Percentiles rank a stretch among this genome's conserved stretches.
These are phyloP conservation scores for Drosophila bocki DNA, from an alignment of 1,140 invertebrate species.

Conservation along the genomic window DNA sequence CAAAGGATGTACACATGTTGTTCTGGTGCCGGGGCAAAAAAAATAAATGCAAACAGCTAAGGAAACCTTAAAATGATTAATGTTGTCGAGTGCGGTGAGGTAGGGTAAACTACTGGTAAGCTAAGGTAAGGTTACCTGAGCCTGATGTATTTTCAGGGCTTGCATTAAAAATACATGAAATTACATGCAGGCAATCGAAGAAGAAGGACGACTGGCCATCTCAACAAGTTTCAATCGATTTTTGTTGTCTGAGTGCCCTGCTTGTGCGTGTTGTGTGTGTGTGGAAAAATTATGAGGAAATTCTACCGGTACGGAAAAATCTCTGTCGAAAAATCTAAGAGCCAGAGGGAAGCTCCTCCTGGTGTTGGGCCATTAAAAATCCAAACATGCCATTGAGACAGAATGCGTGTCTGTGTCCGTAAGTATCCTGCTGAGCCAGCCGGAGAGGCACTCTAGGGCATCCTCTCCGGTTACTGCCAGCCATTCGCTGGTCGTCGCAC, in stretches of 20 bases:
- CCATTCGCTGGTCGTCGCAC: conserved; percentile 25
- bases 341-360: conserved; percentile 1
- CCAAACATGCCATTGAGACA: conserved; percentile 60
- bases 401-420: conserved; percentile 45
- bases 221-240: conserved; percentile 61
- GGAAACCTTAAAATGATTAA: conserved; percentile 70
- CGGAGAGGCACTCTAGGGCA: conserved; percentile 38
- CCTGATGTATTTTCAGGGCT: conserved; percentile 62
- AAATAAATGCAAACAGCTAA: background rate
- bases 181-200: conserved; percentile 57
- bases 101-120: background rate
- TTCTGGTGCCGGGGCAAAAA: conserved; percentile 5
- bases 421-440: conserved; percentile 59
- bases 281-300: conserved; percentile 51
- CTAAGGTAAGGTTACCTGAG: conserved; percentile 10
- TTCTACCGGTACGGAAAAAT: conserved; percentile 31
- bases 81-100: conserved; percentile 37
- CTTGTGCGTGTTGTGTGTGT: conserved; percentile 5
- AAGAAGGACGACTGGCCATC: conserved; percentile 34
- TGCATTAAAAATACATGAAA: conserved; percentile 74
- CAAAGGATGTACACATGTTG: conserved; percentile 28
- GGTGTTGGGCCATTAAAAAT: conserved; percentile 66
- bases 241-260: conserved; percentile 17
- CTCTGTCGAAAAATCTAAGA: conserved; percentile 39
- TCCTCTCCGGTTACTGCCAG: conserved; percentile 20